Evolutionary conservation across 1,140 invertebrate species (phyloP), one percentile per base, ranked within the genome.

Genomic region (Geopemphigus sp.): DNA sequence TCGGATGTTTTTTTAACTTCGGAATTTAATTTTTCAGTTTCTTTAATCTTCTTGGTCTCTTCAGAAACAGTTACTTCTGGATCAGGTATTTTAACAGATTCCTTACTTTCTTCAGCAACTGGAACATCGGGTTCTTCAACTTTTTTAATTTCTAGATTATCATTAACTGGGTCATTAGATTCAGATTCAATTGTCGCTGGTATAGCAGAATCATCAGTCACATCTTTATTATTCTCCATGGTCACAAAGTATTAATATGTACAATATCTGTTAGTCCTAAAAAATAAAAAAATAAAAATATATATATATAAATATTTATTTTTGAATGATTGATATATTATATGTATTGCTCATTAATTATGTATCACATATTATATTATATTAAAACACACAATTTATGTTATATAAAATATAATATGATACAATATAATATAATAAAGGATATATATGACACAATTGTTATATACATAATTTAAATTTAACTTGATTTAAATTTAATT

Each of bases 201-300:
- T 24, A 63, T 26, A 45, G n/a, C 54, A 57, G 72, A 56, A 61
- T 50, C 24, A 50, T 78, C 57, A 50, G n/a, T 47, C 19, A 59
- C 12, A 63, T 50, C 57, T 63, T 78, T 61, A 78, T 61, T 19
- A 19, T 78, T 39, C 74, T 78, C 56, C 74, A 78, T 78, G 5
- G 17, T 63, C 10, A n/a, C 10, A 10, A 10, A 63, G 14, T 63
- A n/a, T 19, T 17, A 47, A 26, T 59, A 26, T 14, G 56, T 26
- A 78, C 5, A 63, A 78, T 61, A 78, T 50, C 74, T 78, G 74
- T 5, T 63, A 63, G 45, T 63, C 11, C 10, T 0, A 39, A 57
- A 32, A 63, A 54, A 61, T 59, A 57, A 57, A 74, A 29, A 1
- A 45, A n/a, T n/a, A n/a, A n/a, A n/a, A n/a, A n/a, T n/a, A n/a